Conservation (phyloP, 2,797 vertebrate species). For the Spinus pinus region DNA sequence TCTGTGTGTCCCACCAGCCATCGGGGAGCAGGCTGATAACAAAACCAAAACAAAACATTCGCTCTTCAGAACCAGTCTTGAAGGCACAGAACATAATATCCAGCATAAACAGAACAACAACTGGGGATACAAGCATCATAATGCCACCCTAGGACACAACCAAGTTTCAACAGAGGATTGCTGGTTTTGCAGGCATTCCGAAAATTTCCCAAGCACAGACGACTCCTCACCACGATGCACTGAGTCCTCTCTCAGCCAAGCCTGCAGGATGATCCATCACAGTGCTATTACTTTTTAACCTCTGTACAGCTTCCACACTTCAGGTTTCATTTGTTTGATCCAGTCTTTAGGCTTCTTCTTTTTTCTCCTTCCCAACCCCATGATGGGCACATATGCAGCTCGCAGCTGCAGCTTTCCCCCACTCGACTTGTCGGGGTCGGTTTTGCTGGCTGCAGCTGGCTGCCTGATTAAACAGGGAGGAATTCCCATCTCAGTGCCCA, state of each 20-base stretch:
- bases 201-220: not conserved
- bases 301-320: not conserved
- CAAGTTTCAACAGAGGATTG: not conserved
- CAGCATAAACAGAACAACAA: too few relatives aligned
- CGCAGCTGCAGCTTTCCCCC: not conserved
- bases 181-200: fast-evolving
- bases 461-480: conserved; percentile 10
- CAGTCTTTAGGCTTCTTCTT: not conserved
- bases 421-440: not conserved
- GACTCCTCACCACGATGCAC: fast-evolving
- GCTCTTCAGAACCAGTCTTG: too few relatives aligned
- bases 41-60: too few relatives aligned
- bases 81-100: too few relatives aligned
- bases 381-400: fast-evolving
- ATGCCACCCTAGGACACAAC: not conserved
- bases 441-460: not conserved
- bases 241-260: not conserved
- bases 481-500: conserved; percentile 11
- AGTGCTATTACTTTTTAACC: not conserved
- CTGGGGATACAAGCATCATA: not conserved
- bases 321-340: not conserved
- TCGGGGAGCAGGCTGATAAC: too few relatives aligned
- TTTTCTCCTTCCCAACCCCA: not conserved
- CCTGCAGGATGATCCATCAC: not conserved
- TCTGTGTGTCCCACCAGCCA: too few relatives aligned